Base-by-base conservation (phyloP, 2,888 invertebrate species). In the Apantesis nais region DNA sequence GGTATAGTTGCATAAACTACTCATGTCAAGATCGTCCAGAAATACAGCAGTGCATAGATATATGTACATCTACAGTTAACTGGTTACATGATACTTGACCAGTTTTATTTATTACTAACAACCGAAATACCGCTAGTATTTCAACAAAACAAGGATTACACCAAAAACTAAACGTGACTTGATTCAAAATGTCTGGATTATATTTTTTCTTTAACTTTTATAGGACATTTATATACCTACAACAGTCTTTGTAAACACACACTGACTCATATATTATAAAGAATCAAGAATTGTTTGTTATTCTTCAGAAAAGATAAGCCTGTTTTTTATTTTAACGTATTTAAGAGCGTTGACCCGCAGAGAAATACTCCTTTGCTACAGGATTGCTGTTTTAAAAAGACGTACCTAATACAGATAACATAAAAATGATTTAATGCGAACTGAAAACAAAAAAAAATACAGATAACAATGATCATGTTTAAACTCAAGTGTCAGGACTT, bases 161-260 rank as follows among this genome's bases (percentile, higher is more conserved):
- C 82, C 80, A 80, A 80, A 76, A 74, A 62, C 62, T 44, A 12
- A 71, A 82, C 80, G 81, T 81, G 83, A 82, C 78, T 74, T 69
- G 83, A 37, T 74, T 82, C 34, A 16, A 62, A 76, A 81, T 74
- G 62, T 29, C 22, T 11, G 41, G 41, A 67, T 74, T 67, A 67
- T 3, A 29, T 65, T 29, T 58, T 58, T 58, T 58, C 29, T 58
- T 58, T 29, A 29, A 29, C 5, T 29, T 29, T 71, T 69, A 71
- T 70, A 79, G 58, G 73, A 68, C 52, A 71, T 34, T 74, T 81
- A 74, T 81, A 74, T 48, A 22, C 22, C 22, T 80, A 71, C 64
- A 62, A 74, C 67, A 75, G 41, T 67, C 70, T 34, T 34, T 1
- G 22, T 66, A 55, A 48, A 48, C 41, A 64, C 37, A 63, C 29